A percentile compares a stretch with the other conserved stretches of the same genome.
Evolutionary conservation across 2,113 vertebrate species (phyloP).

Genomic region (Brachirus orientalis): DNA sequence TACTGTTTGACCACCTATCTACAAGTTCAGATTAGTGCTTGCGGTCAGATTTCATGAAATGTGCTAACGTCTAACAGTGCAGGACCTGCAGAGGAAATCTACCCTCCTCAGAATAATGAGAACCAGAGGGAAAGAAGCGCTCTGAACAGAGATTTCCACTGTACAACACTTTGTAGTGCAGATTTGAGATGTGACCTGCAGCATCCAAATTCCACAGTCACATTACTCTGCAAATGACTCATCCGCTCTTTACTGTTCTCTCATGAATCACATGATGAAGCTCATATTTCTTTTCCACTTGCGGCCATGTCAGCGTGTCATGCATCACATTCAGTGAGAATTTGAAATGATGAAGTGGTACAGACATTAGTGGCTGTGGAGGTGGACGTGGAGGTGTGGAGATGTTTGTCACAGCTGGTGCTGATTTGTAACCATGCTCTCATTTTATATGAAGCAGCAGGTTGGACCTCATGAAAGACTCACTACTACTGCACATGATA

Average conservation of each 20-base stretch:
- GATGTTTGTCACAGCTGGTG: no score
- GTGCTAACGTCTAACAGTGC: constrained; percentile 28
- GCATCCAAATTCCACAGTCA: constrained; percentile 43
- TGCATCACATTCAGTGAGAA: constrained; percentile 34
- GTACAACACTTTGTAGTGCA: constrained; percentile 15
- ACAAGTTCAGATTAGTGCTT: constrained; percentile 12
- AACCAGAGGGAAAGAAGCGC: constrained; percentile 50
- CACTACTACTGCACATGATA: no score
- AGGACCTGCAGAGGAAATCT: constrained; percentile 23
- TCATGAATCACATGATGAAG: constrained; percentile 62
- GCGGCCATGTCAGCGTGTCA: constrained; percentile 17
- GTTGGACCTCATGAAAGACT: no score
- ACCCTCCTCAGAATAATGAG: constrained; percentile 36
- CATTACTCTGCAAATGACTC: constrained; percentile 55
- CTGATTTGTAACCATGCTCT: no score
- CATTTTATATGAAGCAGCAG: no score
- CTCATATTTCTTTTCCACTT: constrained; percentile 44
- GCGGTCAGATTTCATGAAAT: constrained; percentile 34
- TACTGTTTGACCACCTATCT: not conserved
- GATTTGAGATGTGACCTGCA: constrained; percentile 40
- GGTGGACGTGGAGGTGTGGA: no score
- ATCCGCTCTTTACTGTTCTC: constrained; percentile 52
- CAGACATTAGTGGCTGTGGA: constrained; percentile 8
- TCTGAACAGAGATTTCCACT: constrained; percentile 54
- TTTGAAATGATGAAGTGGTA: constrained; percentile 8